Percentiles rank a stretch among this genome's conserved stretches.
phyloP scores from a whole-genome alignment of 2,113 vertebrate genomes.

The Bos javanicus region DNA sequence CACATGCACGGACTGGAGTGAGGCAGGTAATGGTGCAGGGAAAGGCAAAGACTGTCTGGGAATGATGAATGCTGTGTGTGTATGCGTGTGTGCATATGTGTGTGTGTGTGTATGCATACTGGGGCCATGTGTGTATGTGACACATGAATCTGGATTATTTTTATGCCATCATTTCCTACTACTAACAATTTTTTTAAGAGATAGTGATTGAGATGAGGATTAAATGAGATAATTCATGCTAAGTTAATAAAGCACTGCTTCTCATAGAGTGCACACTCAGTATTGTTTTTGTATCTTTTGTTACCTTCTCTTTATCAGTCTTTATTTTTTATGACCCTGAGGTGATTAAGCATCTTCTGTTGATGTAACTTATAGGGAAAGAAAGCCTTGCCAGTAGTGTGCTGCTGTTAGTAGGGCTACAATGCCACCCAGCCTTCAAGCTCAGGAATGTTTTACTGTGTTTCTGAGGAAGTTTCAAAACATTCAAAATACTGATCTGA shows the following conservation, averaged over 20 bases:
- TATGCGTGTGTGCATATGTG: fast-evolving
- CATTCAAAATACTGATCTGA: background rate
- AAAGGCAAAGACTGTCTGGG: background rate
- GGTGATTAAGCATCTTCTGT: background rate
- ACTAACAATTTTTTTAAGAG: background rate
- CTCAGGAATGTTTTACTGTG: background rate
- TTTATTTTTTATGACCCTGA: background rate
- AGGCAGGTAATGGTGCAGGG: background rate
- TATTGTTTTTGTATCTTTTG: slow-evolving; percentile 3
- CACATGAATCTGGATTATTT: background rate
- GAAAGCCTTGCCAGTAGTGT: background rate
- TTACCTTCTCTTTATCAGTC: background rate
- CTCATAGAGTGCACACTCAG: background rate
- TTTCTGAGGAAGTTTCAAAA: slow-evolving; percentile 26
- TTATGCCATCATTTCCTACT: background rate
- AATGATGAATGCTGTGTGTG: background rate
- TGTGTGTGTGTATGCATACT: background rate
- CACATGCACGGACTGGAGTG: background rate
- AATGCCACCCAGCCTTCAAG: background rate
- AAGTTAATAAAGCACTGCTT: background rate
- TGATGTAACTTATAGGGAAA: background rate
- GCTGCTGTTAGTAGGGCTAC: background rate
- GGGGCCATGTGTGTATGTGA: background rate
- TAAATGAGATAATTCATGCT: background rate
- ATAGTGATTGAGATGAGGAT: background rate